Evolutionary conservation across 2,888 invertebrate genomes (phyloP).

Genomic region (Girardia tigrina): DNA sequence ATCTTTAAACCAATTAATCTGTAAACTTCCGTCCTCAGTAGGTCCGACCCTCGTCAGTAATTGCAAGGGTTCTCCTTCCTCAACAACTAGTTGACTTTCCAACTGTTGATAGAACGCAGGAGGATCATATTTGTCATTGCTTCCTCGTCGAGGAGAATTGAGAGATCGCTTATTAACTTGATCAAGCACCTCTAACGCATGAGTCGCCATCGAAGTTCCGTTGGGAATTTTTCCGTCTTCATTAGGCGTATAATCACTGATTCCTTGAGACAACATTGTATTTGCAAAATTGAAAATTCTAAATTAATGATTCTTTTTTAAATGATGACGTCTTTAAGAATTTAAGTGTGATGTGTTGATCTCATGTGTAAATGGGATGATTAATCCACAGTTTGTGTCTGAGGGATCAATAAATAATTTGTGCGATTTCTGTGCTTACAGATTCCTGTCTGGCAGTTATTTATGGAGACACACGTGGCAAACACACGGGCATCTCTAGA

Average conservation of each 20-base stretch:
- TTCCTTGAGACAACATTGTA: not conserved
- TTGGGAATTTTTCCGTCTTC: not conserved
- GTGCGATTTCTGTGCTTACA: not conserved
- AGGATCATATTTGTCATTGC: not conserved
- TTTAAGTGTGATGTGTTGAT: not conserved
- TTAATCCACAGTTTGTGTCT: not conserved
- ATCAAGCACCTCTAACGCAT: not conserved
- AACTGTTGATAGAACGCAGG: not conserved
- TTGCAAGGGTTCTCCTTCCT: conserved; percentile 77
- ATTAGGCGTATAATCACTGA: not conserved
- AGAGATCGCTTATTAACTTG: not conserved
- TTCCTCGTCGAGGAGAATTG: not conserved
- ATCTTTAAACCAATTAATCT: conserved; percentile 89
- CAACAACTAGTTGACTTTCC: not conserved
- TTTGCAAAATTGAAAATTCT: not conserved
- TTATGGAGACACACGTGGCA: not conserved
- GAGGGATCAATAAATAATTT: not conserved
- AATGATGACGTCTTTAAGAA: not conserved
- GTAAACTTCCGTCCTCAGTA: conserved; percentile 77
- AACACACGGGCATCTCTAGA: not conserved
- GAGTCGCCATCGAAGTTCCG: not conserved
- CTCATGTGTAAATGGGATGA: not conserved
- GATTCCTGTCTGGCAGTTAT: not conserved
- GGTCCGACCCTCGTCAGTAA: conserved; percentile 85
- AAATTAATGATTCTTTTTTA: not conserved